Conservation (phyloP, 2,888 invertebrate species). For the Noctua pronuba region DNA sequence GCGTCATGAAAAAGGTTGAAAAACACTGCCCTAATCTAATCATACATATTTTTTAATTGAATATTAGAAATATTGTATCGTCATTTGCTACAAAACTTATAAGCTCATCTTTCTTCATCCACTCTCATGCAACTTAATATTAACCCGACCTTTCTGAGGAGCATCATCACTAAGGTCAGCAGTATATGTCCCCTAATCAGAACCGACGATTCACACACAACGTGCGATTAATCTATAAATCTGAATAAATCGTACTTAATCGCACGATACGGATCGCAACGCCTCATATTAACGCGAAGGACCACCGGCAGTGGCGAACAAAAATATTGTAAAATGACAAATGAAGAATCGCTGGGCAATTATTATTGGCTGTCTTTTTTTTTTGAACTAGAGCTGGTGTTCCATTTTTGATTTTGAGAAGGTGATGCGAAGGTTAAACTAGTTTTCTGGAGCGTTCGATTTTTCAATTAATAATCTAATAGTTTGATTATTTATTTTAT, state of each 20-base stretch:
- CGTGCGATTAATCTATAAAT: conserved; percentile 61
- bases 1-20: too few relatives aligned
- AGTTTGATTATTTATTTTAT: background rate
- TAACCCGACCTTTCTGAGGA: too few relatives aligned
- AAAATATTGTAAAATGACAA: conserved; percentile 57
- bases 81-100: too few relatives aligned
- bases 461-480: background rate
- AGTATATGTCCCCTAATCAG: conserved; percentile 34
- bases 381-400: conserved; percentile 4
- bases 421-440: background rate
- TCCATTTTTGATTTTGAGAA: conserved; percentile 42
- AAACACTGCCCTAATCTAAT: too few relatives aligned
- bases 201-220: conserved; percentile 31
- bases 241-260: conserved; percentile 61
- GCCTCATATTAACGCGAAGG: conserved; percentile 57
- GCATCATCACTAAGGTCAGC: background rate
- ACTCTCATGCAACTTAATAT: too few relatives aligned
- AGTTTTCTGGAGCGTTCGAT: conserved; percentile 9
- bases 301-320: conserved; percentile 54
- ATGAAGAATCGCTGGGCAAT: conserved; percentile 54
- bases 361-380: conserved; percentile 42
- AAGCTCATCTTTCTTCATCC: too few relatives aligned
- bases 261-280: conserved; percentile 58
- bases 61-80: too few relatives aligned
- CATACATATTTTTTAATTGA: too few relatives aligned